phyloP scores from a whole-genome alignment of 1,140 invertebrate species.

The Listronotus oregonensis region DNA sequence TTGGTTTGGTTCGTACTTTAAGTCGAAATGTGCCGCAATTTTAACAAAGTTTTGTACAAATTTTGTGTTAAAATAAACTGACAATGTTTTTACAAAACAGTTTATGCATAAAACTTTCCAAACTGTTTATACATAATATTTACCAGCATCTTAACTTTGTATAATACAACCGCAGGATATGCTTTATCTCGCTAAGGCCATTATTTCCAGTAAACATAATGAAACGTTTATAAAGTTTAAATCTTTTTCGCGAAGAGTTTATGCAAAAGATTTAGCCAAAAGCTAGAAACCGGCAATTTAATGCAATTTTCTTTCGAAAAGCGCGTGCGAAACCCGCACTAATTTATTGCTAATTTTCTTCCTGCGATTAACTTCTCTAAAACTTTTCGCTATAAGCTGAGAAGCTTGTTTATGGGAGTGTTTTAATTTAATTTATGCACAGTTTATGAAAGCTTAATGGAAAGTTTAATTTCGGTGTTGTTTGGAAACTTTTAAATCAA shows the following conservation, averaged over 20 bases:
- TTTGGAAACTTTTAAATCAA: neutral
- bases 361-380: slow-evolving; percentile 1
- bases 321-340: neutral
- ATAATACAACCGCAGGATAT: no score
- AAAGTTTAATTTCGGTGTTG: slow-evolving; percentile 12
- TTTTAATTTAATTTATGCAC: slow-evolving; percentile 13
- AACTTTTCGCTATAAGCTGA: slow-evolving; percentile 3
- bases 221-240: slow-evolving; percentile 9
- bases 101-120: no score
- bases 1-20: no score
- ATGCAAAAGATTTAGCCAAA: neutral
- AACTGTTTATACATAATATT: no score
- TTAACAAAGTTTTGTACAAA: no score
- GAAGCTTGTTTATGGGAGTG: slow-evolving; percentile 5
- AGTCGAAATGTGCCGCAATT: no score
- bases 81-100: no score
- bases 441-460: slow-evolving; percentile 1
- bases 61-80: no score
- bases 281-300: slow-evolving; percentile 4
- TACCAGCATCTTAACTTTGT: no score
- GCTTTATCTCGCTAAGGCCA: no score
- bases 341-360: neutral
- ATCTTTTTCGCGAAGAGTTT: slow-evolving; percentile 3
- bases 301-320: neutral
- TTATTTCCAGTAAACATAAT: slow-evolving; percentile 6